phyloP scores from a whole-genome alignment of 2,797 vertebrate genomes.

The Cynodonichthys magdalenae region DNA sequence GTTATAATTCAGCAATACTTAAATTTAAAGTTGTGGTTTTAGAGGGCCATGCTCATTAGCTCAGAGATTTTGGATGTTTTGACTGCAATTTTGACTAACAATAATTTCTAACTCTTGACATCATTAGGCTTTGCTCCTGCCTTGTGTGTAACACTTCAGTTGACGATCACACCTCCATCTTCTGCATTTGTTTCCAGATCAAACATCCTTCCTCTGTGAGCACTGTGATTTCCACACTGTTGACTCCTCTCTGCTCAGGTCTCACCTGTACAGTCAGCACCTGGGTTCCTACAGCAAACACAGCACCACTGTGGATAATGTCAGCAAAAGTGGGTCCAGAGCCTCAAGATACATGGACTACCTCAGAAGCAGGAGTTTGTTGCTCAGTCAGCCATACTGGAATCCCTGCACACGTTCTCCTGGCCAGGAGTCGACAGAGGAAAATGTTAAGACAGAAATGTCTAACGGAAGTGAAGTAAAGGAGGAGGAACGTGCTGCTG shows the following conservation, averaged over 20 bases:
- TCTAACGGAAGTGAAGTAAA: slow-evolving; percentile 46
- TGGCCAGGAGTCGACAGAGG: slow-evolving; percentile 53
- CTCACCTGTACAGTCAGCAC: slow-evolving; percentile 78
- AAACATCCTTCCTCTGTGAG: slow-evolving; percentile 81
- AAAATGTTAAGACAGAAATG: slow-evolving; percentile 52
- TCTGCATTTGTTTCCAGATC: slow-evolving; percentile 77
- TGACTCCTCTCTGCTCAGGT: slow-evolving; percentile 70
- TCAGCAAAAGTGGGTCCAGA: slow-evolving; percentile 68
- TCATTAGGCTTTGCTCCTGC: too few species aligned
- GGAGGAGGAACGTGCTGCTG: slow-evolving; percentile 34
- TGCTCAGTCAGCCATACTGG: slow-evolving; percentile 77
- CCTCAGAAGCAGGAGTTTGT: slow-evolving; percentile 75
- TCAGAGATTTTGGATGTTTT: too few species aligned
- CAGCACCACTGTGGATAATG: slow-evolving; percentile 47
- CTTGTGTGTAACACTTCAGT: too few species aligned
- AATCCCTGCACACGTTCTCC: slow-evolving; percentile 66
- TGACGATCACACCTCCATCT: neutral
- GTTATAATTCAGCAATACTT: too few species aligned
- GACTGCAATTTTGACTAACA: too few species aligned
- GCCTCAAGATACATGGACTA: slow-evolving; percentile 79
- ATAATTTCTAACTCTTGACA: too few species aligned
- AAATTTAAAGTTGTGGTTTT: too few species aligned
- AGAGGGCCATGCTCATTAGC: too few species aligned
- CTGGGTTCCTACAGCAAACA: slow-evolving; percentile 57
- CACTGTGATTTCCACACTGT: slow-evolving; percentile 84